Conservation (phyloP, 2,113 vertebrate species). For the Scalopus aquaticus region DNA sequence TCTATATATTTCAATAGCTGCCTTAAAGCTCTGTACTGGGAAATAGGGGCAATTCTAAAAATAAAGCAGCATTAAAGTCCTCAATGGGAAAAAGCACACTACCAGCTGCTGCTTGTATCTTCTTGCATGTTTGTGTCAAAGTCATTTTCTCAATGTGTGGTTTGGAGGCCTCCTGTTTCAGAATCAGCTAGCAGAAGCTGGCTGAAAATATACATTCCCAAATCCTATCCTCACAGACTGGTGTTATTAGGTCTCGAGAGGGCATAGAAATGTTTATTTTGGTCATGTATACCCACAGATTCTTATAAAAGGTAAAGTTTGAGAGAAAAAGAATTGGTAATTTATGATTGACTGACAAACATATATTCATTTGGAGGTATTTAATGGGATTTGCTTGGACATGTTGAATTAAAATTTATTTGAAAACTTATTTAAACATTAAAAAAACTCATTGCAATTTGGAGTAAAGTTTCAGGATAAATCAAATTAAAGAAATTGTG, state of each 20-base stretch:
- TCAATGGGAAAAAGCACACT: background rate
- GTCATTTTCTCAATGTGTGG: background rate
- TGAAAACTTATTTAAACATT: background rate
- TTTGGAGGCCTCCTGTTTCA: background rate
- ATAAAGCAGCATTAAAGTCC: conserved; percentile 28
- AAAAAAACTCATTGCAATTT: background rate
- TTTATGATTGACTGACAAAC: background rate
- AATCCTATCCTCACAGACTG: background rate
- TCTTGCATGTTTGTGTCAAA: conserved; percentile 34
- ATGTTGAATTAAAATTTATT: background rate
- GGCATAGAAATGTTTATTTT: background rate
- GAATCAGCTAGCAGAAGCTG: background rate
- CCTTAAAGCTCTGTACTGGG: conserved; percentile 19
- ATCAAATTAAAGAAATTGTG: background rate
- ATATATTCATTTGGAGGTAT: background rate
- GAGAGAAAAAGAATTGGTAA: background rate
- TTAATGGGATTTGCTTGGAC: background rate
- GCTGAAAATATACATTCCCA: background rate
- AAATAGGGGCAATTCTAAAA: conserved; percentile 58
- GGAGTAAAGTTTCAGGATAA: background rate
- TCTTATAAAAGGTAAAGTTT: background rate
- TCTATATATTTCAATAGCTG: conserved; percentile 21
- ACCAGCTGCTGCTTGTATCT: conserved; percentile 12
- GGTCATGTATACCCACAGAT: background rate
- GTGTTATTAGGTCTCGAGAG: background rate